phyloP scores from a whole-genome alignment of 2,113 vertebrate genomes.

The Brienomyrus brachyistius region DNA sequence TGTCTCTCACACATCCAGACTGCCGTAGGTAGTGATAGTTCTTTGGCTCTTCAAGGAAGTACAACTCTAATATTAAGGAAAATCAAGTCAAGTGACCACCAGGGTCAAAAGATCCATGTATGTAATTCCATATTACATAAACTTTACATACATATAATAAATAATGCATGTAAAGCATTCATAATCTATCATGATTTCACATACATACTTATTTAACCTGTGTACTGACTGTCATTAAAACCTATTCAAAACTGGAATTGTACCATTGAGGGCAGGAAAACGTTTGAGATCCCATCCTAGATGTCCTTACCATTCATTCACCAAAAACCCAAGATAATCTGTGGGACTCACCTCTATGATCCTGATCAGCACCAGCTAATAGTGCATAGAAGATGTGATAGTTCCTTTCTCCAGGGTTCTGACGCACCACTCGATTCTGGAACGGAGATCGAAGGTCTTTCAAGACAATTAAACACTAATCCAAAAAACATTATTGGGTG shows the following conservation, averaged over 20 bases:
- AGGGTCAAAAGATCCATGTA: neutral
- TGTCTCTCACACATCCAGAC: constrained; percentile 75
- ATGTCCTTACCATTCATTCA: neutral
- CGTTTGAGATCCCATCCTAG: neutral
- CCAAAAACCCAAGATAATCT: neutral
- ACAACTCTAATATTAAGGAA: constrained; percentile 55
- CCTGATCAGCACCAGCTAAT: constrained; percentile 65
- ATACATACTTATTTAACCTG: neutral
- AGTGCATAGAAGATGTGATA: constrained; percentile 62
- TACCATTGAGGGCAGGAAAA: neutral
- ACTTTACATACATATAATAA: neutral
- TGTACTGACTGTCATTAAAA: neutral
- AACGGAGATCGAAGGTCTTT: constrained; percentile 22
- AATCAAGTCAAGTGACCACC: neutral
- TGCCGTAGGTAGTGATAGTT: constrained; percentile 76
- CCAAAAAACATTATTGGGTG: neutral
- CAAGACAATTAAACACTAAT: neutral
- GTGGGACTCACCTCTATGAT: constrained; percentile 67
- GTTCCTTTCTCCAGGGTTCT: neutral
- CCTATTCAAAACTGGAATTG: neutral
- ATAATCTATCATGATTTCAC: neutral
- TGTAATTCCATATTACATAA: neutral
- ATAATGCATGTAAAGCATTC: neutral
- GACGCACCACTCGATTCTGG: constrained; percentile 80
- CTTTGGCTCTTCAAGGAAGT: constrained; percentile 73